These are phyloP conservation scores for Entomyzon cyanotis DNA, from an alignment of 2,113 vertebrate species.

Conservation along the genomic window DNA sequence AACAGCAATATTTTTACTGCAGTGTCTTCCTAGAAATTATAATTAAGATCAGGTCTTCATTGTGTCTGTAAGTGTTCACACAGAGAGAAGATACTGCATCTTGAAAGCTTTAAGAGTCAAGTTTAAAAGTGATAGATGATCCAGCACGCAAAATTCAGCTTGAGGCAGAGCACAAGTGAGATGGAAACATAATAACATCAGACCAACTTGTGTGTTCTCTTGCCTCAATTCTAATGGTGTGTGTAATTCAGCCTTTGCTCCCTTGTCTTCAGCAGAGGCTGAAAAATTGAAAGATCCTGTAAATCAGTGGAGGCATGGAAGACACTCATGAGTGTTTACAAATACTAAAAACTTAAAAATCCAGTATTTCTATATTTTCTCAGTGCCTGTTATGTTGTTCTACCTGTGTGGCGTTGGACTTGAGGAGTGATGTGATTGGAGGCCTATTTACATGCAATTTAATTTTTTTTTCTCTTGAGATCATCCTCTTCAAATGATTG, in stretches of 20 bases:
- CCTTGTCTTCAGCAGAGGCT: background rate
- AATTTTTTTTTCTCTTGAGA: background rate
- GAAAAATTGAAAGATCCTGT: background rate
- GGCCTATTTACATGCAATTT: background rate
- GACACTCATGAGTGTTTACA: background rate
- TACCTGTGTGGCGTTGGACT: background rate
- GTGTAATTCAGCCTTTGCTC: background rate
- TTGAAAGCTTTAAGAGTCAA: background rate
- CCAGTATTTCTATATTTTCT: background rate
- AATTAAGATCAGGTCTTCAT: slow-evolving; percentile 1
- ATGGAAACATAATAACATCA: background rate
- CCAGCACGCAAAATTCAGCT: background rate
- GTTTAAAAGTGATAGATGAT: background rate
- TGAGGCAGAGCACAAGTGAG: background rate
- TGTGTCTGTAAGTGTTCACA: background rate
- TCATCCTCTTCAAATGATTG: background rate
- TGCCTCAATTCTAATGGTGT: background rate
- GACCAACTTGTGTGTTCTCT: background rate
- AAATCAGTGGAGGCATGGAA: background rate
- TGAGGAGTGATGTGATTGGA: background rate
- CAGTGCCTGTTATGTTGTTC: background rate
- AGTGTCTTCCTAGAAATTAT: background rate
- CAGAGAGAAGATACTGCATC: background rate
- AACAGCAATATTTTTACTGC: background rate
- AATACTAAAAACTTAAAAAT: background rate